phyloP scores from a whole-genome alignment of 2,113 vertebrate genomes.

The Salvelinus sp. region DNA sequence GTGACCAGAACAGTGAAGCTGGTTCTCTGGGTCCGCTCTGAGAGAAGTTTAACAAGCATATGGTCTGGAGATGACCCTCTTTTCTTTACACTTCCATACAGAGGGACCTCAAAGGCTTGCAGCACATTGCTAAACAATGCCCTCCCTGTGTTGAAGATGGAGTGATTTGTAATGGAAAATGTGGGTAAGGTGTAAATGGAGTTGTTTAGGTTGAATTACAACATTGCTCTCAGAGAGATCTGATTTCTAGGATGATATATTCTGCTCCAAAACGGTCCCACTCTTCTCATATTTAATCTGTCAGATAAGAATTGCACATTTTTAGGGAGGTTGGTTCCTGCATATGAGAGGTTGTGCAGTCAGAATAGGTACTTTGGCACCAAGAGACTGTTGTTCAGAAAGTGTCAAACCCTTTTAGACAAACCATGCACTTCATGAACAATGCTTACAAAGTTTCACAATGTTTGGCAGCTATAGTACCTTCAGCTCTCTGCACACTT shows the following conservation, averaged over 20 bases:
- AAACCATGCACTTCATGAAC: slow-evolving; percentile 18
- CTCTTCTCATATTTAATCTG: neutral
- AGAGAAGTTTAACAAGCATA: neutral
- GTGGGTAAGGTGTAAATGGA: slow-evolving; percentile 21
- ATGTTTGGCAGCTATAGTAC: slow-evolving; percentile 7
- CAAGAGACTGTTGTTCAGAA: neutral
- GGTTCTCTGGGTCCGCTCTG: neutral
- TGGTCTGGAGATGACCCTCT: slow-evolving; percentile 25
- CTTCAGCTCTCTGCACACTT: neutral
- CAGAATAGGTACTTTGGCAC: too few species aligned
- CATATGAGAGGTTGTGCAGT: neutral
- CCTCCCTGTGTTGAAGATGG: slow-evolving; percentile 23
- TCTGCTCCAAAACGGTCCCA: neutral
- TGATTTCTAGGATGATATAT: neutral
- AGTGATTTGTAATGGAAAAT: slow-evolving; percentile 38
- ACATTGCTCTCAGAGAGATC: slow-evolving; percentile 1
- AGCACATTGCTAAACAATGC: slow-evolving; percentile 43
- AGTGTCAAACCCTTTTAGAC: neutral
- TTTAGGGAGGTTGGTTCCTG: neutral
- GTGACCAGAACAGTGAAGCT: slow-evolving; percentile 4
- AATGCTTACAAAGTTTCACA: slow-evolving; percentile 1
- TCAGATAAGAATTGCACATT: neutral
- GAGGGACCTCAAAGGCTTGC: slow-evolving; percentile 46
- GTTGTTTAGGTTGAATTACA: slow-evolving; percentile 23
- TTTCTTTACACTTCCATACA: slow-evolving; percentile 45